Evolutionary conservation across 2,797 vertebrate species (phyloP), one percentile per base, ranked within the genome.

Genomic region (Pangasius macronema): DNA sequence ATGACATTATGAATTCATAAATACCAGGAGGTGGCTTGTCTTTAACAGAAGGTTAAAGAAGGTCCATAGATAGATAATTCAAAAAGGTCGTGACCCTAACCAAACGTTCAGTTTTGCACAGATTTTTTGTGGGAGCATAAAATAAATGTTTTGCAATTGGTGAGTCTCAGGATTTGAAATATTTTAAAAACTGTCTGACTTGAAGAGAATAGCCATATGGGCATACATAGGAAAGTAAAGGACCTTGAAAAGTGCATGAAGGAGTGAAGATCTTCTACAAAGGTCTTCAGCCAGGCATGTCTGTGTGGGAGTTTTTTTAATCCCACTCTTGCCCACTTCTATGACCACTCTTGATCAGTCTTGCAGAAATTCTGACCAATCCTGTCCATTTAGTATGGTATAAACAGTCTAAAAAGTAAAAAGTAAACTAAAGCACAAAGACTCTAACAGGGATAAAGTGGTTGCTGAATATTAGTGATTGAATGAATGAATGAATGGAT

Each of bases 231-330:
- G 42, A 33, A 83, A 51, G 63, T 83, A 51, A 67, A 51, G 5
- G 46, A 6, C 42, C 61, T 36, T 49, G 79, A 51, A 67, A 30
- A 67, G n/a, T 83, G 22, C 81, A 83, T 33, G 33, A 83, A 82
- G 18, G 18, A 51, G n/a, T 67, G 46, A n/a, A 22, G 36, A 81
- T 42, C 11, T 24, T 63, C 22, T 81, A 11, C 33, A 46, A 81
- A 81, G 36, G 79, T 61, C 81, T 67, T 2, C n/a, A 83, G 7
- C 4, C 61, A 51, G 16, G 30, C 27, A 51, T 65, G 27, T 18
- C 24, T 30, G 81, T 33, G 61, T 9, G 81, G 5, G 81, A 2
- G 1, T 30, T 51, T 83, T 82, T 51, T 51, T 57, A n/a, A 82
- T 63, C 36, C 22, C 24, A 42, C 14, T 67, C 39, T 7, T 51